A percentile compares a stretch with the other conserved stretches of the same genome.
These are phyloP conservation scores for Argyra leucocephala DNA, from an alignment of 2,888 invertebrate species.

Conservation along the genomic window DNA sequence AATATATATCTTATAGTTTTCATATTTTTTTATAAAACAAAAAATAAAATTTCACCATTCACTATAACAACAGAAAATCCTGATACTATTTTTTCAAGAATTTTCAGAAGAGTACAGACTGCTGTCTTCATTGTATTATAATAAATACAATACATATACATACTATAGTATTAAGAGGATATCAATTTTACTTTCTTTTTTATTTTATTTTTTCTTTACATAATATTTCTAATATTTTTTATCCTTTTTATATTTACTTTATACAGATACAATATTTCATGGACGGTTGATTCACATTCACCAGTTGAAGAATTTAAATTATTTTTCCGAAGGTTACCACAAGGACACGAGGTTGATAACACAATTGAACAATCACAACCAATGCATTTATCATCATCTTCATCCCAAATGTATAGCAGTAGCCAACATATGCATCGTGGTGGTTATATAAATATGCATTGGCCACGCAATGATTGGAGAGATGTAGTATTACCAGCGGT, in stretches of 20 bases:
- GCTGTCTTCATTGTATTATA: too few species aligned
- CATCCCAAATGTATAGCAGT: slow-evolving; percentile 35
- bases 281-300: slow-evolving; percentile 57
- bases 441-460: slow-evolving; percentile 34
- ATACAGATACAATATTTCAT: slow-evolving; percentile 56
- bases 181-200: slow-evolving; percentile 19
- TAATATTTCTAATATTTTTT: slow-evolving; percentile 7
- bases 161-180: too few species aligned
- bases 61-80: too few species aligned
- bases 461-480: slow-evolving; percentile 49
- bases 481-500: slow-evolving; percentile 51
- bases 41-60: too few species aligned
- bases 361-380: slow-evolving; percentile 44
- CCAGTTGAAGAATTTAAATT: slow-evolving; percentile 59
- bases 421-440: slow-evolving; percentile 31
- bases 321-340: slow-evolving; percentile 53
- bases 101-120: too few species aligned
- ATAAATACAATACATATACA: too few species aligned
- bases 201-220: slow-evolving; percentile 8
- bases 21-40: too few species aligned
- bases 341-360: slow-evolving; percentile 46
- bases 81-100: too few species aligned
- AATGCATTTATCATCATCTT: slow-evolving; percentile 32
- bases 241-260: slow-evolving; percentile 12
- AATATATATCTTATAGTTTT: too few species aligned